These are phyloP conservation scores for Terebella lapidaria DNA, from an alignment of 2,888 invertebrate genomes.

Conservation along the genomic window DNA sequence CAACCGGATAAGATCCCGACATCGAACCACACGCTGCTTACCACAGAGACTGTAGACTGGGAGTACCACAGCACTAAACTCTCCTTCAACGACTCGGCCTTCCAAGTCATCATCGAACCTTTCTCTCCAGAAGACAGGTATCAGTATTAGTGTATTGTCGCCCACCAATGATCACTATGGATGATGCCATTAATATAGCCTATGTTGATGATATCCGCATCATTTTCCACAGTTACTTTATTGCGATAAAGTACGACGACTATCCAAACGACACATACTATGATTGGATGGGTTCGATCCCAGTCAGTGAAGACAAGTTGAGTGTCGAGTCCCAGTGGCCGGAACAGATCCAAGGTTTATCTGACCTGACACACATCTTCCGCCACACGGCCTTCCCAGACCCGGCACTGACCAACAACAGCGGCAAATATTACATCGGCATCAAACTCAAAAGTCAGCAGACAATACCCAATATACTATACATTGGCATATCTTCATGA, in stretches of 20 bases:
- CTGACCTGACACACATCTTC: neutral
- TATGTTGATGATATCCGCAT: no score
- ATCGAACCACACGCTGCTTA: neutral
- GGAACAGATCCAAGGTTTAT: neutral
- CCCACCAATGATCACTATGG: no score
- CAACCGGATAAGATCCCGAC: neutral
- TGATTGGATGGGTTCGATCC: conserved; percentile 34
- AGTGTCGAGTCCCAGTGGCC: neutral
- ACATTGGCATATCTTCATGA: no score
- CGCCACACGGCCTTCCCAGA: conserved; percentile 36
- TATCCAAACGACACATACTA: conserved; percentile 44
- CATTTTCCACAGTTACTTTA: conserved; percentile 12
- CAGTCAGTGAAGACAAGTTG: conserved; percentile 19
- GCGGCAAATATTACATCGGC: conserved; percentile 47
- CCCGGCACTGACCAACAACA: conserved; percentile 31
- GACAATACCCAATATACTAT: no score
- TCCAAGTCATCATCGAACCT: conserved; percentile 39
- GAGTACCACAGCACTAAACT: conserved; percentile 35
- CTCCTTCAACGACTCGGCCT: conserved; percentile 35
- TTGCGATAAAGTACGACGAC: conserved; percentile 27
- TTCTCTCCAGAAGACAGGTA: conserved; percentile 20
- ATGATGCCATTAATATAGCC: no score
- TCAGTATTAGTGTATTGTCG: no score
- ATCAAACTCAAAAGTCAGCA: conserved; percentile 38
- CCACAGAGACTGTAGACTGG: neutral